These are phyloP conservation scores for Himalopsyche phryganea DNA, from an alignment of 1,140 invertebrate species.

Conservation along the genomic window DNA sequence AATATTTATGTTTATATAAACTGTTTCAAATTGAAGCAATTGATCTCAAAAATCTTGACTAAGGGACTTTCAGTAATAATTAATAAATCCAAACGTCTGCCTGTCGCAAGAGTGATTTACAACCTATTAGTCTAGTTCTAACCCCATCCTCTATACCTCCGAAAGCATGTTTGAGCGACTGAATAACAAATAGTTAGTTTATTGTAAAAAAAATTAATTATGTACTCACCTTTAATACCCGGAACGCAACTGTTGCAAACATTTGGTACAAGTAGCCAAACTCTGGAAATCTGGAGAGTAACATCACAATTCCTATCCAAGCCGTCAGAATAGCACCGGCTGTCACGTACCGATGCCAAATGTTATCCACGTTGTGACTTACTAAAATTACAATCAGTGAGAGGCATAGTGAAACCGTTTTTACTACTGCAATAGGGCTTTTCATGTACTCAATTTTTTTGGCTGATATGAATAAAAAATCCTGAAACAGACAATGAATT, in stretches of 20 bases:
- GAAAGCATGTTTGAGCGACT: too few species aligned
- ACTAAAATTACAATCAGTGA: conserved; percentile 37
- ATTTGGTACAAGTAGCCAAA: conserved; percentile 54
- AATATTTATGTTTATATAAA: too few species aligned
- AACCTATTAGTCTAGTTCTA: too few species aligned
- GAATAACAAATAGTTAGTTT: too few species aligned
- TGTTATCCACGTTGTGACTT: conserved; percentile 27
- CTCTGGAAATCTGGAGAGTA: conserved; percentile 53
- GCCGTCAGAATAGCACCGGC: conserved; percentile 50
- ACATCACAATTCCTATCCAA: conserved; percentile 55
- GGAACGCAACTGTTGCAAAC: conserved; percentile 52
- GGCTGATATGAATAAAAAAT: conserved; percentile 46
- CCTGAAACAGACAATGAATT: conserved; percentile 38
- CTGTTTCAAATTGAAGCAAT: too few species aligned
- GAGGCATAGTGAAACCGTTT: conserved; percentile 43
- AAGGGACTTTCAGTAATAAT: too few species aligned
- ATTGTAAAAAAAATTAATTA: too few species aligned
- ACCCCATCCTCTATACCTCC: too few species aligned
- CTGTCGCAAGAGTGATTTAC: too few species aligned
- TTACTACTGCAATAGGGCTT: conserved; percentile 50
- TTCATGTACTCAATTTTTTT: conserved; percentile 46
- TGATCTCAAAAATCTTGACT: too few species aligned
- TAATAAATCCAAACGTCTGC: too few species aligned
- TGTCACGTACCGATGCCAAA: conserved; percentile 51
- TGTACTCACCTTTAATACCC: conserved; percentile 50